A percentile compares a stretch with the other conserved stretches of the same genome.
phyloP scores from a whole-genome alignment of 2,797 vertebrate genomes.

The Anomalospiza imberbis region DNA sequence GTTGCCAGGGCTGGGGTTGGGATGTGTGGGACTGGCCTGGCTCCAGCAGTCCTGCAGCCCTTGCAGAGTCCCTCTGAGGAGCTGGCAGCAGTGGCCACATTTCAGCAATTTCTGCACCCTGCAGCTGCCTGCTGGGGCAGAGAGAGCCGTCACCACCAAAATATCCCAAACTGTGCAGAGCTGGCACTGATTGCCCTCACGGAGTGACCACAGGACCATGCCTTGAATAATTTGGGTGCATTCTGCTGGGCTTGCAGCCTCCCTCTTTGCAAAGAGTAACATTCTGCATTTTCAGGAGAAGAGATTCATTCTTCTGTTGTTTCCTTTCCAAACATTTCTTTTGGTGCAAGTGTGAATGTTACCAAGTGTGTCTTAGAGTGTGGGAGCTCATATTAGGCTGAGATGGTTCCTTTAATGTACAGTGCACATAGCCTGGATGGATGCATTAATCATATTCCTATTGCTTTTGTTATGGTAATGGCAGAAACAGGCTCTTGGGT shows the following conservation, averaged over 20 bases:
- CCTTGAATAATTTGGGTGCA: not conserved
- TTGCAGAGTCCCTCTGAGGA: not conserved
- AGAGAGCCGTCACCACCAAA: not conserved
- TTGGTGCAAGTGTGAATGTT: not conserved
- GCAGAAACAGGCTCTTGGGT: not conserved
- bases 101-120: not conserved
- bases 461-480: slow-evolving; percentile 34
- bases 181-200: not conserved
- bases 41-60: not conserved
- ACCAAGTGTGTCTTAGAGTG: not conserved
- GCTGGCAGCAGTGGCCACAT: not conserved
- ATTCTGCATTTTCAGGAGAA: not conserved
- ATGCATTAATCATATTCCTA: slow-evolving; percentile 39
- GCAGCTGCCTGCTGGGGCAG: not conserved
- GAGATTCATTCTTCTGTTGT: not conserved
- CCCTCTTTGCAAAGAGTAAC: not conserved
- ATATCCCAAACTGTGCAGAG: not conserved
- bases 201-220: not conserved
- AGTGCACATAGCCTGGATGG: slow-evolving; percentile 39
- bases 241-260: not conserved
- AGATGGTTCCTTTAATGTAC: slow-evolving; percentile 20
- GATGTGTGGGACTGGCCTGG: not conserved
- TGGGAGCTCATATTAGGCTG: not conserved
- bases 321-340: not conserved
- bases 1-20: not conserved